Base-by-base conservation (phyloP, 2,888 invertebrate species). In the Acanthosepion esculentum region DNA sequence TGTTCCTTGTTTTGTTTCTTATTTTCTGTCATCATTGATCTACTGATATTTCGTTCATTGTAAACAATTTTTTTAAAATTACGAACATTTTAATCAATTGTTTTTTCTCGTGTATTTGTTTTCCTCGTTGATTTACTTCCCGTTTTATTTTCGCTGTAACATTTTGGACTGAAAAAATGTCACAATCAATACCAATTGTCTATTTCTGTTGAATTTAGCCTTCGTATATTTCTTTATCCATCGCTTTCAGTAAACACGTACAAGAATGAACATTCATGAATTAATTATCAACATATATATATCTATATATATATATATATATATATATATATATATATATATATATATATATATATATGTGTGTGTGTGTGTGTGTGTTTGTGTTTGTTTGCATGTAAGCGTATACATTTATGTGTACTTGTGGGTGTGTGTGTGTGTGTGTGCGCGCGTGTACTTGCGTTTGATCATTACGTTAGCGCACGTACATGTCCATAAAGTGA, bases 301-400 rank as follows among this genome's bases (percentile, higher is more conserved):
- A 91, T 91, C 7, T 91, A 33, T 33, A 33, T 33, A 33, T 29
- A 33, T 29, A 33, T 29, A 33, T 29, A 33, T 29, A 33, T 33
- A 33, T 33, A 95, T 94, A 48, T 95, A 95, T n/a, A 48, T 94
- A 33, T 94, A 91, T 94, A 55, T 92, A 33, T 59, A 33, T 33
- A 33, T 33, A 95, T 94, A 48, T 95, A 95, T n/a, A 48, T 94
- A 33, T 94, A 91, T 94, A 55, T 92, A 33, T 59, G 50, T 93
- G 55, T 91, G 18, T 95, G 94, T 48, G 6, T 93, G 29, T 91
- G 29, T 94, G 6, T 95, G 33, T 29, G 29, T n/a, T n/a, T n/a
- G n/a, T 50, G 7, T 78, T n/a, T 93, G 33, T 33, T 1, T 95
- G 33, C 18, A 29, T 50, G 29, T 78, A 12, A 64, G 33, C 18